Base-by-base conservation (phyloP, 1,140 invertebrate genomes). In the Diploscapter pachys region DNA sequence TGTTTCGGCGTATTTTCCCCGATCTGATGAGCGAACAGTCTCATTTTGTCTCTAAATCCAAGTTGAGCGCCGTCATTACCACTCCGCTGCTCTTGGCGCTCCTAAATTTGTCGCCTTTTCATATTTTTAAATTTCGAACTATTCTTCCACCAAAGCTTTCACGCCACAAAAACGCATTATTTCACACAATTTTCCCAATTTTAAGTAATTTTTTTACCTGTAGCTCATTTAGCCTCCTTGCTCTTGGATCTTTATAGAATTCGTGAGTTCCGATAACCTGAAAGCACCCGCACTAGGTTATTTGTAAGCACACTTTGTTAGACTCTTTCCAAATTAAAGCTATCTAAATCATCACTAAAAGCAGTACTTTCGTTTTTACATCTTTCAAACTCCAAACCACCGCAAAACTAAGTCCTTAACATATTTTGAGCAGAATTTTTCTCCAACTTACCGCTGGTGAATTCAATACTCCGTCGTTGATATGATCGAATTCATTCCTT, bases 31-130 rank as follows among this genome's bases (percentile, higher is more conserved):
- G 86, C 87, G 80, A 87, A 88, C 68, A 86, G 83, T 74, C 86
- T 85, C 86, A 87, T 87, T 80, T 88, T 88, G 73, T 87, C 87
- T 73, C 84, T 80, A 80, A 87, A 87, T 65, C 79, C 68, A 68
- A 69, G 68, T 72, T 80, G 71, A 13, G 65, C 73, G 50, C 77
- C 78, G 53, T 80, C 78, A 31, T 31, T 31, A 31, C 2, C 63
- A 50, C 11, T 9, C 6, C 8, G 66, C 52, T 48, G 9, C 6
- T 53, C 66, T 50, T 48, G 53, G 53, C n/a, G 53, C 66, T 55
- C 57, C 6, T 55, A 50, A 68, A 59, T 31, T 11, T 31, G 2
- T 59, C 31, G 57, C 9, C 57, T 59, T 59, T 59, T 31, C 31
- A 51, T 50, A 52, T 73, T 75, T 48, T n/a, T 61, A 77, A 50